Evolutionary conservation across 2,113 vertebrate species (phyloP).

Genomic region (Pogona vitticeps): DNA sequence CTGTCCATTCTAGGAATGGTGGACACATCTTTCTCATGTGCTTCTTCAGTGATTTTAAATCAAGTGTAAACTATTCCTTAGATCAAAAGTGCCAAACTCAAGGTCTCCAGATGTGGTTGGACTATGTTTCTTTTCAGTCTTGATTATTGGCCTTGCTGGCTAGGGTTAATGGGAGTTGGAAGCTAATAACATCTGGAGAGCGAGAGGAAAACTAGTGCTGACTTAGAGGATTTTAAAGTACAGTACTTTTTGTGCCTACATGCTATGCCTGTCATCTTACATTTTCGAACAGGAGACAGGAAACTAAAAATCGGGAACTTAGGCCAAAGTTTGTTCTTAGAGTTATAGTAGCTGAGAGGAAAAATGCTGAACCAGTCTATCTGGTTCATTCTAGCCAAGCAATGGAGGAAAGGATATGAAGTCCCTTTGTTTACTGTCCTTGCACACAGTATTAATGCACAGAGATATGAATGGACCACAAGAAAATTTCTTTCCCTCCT

Average conservation of each 20-base stretch:
- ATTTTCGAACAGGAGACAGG: neutral
- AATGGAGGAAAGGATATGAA: neutral
- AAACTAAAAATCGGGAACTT: neutral
- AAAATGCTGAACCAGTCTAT: neutral
- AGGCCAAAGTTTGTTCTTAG: neutral
- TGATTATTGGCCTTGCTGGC: neutral
- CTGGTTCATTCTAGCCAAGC: neutral
- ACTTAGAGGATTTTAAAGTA: too few species aligned
- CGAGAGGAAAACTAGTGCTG: neutral
- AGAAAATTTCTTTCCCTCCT: neutral
- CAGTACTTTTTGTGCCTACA: neutral
- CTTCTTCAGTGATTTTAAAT: neutral
- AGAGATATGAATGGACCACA: neutral
- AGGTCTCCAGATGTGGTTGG: too few species aligned
- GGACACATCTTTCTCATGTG: neutral
- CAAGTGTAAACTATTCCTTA: neutral
- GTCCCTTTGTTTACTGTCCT: neutral
- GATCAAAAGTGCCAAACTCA: too few species aligned
- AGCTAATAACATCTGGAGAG: neutral
- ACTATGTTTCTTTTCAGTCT: neutral
- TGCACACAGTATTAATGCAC: neutral
- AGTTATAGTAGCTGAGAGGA: accelerated
- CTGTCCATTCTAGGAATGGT: neutral
- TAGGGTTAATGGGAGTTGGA: neutral
- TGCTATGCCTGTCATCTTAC: neutral